Base-by-base conservation (phyloP, 2,797 vertebrate species). In the Artibeus jamaicensis region DNA sequence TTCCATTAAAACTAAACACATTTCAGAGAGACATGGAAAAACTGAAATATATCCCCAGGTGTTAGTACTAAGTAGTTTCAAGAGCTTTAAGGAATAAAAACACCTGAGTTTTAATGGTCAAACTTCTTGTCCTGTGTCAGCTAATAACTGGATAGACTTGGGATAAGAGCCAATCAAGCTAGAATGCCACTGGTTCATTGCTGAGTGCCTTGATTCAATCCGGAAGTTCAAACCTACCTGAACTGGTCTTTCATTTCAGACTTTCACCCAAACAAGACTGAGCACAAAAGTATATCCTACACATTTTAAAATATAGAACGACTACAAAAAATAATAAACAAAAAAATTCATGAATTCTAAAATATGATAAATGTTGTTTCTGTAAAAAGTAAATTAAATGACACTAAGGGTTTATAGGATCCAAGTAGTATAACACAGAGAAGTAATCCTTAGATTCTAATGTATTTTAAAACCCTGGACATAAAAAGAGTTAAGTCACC, bases 401-500 rank as follows among this genome's bases (percentile, higher is more conserved):
- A 84, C 42, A 50, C 7, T 65, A 81, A 65, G 14, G 7, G 42
- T 0, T 78, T 32, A 74, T 7, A 78, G 29, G 5, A 79, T 73
- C 6, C 44, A 55, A 50, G 21, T 7, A 93, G 37, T 21, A n/a
- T 65, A 87, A 42, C 34, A 46, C 22, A 85, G 87, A 46, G 5
- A 92, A 88, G 81, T 85, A 74, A 48, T 48, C 12, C 24, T 77
- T 88, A 83, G 6, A 26, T 50, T 85, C 55, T 57, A 93, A 83
- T 62, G 37, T 11, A 97, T 74, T 81, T 77, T 11, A 5, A 92
- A 84, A 91, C 0, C 42, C 14, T 32, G 70, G 21, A 16, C 12
- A 89, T 73, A n/a, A 84, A 85, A 89, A 87, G 3, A 95, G 53
- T 94, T 94, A 93, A 88, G 50, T 68, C 18, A 78, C 3, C 10